phyloP scores from a whole-genome alignment of 2,113 vertebrate genomes.

The Prionailurus bengalensis region DNA sequence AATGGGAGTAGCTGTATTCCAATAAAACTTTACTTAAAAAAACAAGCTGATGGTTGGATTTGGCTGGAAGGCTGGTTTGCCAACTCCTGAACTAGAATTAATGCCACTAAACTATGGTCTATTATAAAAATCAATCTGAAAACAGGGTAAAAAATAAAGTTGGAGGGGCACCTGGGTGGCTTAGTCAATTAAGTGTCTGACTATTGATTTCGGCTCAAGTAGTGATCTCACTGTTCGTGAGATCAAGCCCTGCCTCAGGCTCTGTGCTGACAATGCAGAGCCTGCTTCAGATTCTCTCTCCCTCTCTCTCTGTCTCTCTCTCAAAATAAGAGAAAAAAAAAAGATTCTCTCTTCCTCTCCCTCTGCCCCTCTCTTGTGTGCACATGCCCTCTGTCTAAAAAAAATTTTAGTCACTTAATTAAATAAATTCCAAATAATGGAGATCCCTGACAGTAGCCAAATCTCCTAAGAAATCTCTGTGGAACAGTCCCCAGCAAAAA shows the following conservation, averaged over 20 bases:
- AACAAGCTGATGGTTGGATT: not conserved
- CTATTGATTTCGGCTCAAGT: too few relatives aligned
- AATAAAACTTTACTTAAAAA: constrained; percentile 5
- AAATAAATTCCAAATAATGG: not conserved
- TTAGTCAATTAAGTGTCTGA: too few relatives aligned
- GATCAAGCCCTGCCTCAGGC: too few relatives aligned
- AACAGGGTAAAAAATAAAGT: not conserved
- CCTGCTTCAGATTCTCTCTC: too few relatives aligned
- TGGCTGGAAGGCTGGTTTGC: not conserved
- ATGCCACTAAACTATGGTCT: not conserved
- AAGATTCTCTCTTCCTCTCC: too few relatives aligned
- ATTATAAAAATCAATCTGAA: not conserved
- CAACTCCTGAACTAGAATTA: not conserved
- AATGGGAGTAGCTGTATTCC: not conserved
- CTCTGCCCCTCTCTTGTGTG: too few relatives aligned
- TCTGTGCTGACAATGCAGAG: too few relatives aligned
- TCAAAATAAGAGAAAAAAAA: too few relatives aligned
- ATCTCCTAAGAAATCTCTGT: not conserved
- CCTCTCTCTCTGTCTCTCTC: too few relatives aligned
- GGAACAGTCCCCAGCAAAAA: not conserved
- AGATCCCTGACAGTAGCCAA: not conserved
- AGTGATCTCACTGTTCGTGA: too few relatives aligned
- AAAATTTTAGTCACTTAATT: too few relatives aligned
- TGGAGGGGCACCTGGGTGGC: not conserved
- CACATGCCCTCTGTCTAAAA: too few relatives aligned